Conservation (phyloP, 2,113 vertebrate genomes). For the Crotalus tigris region DNA sequence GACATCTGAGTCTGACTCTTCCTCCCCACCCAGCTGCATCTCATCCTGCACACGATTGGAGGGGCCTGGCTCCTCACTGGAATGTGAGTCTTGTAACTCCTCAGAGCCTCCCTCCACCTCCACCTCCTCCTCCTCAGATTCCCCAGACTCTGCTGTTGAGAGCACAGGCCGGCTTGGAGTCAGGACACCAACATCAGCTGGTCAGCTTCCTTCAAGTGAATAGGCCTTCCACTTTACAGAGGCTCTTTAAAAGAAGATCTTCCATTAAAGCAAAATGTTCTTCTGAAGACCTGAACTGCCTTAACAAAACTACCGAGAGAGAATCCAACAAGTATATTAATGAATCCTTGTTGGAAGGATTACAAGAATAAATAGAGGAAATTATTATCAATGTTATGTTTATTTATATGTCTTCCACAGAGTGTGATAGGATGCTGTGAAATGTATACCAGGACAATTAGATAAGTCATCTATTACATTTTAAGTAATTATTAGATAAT, state of each 20-base stretch:
- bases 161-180: too few species aligned
- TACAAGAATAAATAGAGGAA: neutral
- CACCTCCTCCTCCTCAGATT: too few species aligned
- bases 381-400: neutral
- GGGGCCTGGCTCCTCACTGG: too few species aligned
- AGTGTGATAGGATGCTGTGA: neutral
- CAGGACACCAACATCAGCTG: neutral
- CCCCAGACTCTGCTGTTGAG: too few species aligned
- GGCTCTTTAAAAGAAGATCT: neutral
- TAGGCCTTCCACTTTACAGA: neutral
- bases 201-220: neutral
- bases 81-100: too few species aligned
- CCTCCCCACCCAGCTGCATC: too few species aligned
- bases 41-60: too few species aligned
- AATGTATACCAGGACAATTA: neutral
- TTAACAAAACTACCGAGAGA: neutral
- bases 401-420: neutral
- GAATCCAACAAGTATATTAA: neutral
- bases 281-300: neutral
- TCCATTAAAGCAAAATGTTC: neutral
- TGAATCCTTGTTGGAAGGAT: neutral
- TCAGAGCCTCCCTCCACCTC: too few species aligned
- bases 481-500: neutral
- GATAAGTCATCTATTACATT: neutral
- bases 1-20: too few species aligned